A percentile compares a stretch with the other conserved stretches of the same genome.
phyloP scores from a whole-genome alignment of 2,113 vertebrate species.

The Coturnix japonica region DNA sequence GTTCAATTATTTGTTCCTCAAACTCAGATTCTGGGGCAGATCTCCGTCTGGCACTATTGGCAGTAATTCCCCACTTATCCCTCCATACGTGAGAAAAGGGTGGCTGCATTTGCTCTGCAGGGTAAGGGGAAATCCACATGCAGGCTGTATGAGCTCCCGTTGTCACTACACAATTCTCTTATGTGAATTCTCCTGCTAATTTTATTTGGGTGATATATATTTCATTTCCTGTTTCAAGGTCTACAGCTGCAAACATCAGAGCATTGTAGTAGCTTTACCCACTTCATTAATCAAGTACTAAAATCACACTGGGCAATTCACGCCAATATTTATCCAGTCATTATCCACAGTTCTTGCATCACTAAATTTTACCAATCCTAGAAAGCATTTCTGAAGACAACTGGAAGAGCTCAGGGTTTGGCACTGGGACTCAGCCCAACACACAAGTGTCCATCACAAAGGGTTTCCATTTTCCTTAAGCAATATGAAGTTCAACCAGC shows the following conservation, averaged over 20 bases:
- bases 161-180: not conserved
- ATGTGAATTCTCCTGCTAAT: not conserved
- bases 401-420: not conserved
- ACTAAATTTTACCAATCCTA: not conserved
- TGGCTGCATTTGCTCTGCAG: not conserved
- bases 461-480: not conserved
- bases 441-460: not conserved
- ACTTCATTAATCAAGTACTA: conserved; percentile 39
- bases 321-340: conserved; percentile 31
- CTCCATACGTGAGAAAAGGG: not conserved
- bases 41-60: not conserved
- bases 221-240: conserved; percentile 9
- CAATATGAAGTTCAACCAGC: fast-evolving
- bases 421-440: not conserved
- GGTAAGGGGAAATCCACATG: not conserved
- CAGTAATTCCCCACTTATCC: not conserved
- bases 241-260: not conserved
- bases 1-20: not conserved
- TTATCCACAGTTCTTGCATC: not conserved
- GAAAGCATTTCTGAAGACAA: not conserved
- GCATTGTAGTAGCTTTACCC: not conserved
- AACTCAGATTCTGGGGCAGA: not conserved
- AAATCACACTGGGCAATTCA: conserved; percentile 24
- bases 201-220: not conserved
- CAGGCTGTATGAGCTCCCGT: fast-evolving